Evolutionary conservation across 2,797 vertebrate species (phyloP), one percentile per base, ranked within the genome.

Genomic region (Taeniopygia guttata): DNA sequence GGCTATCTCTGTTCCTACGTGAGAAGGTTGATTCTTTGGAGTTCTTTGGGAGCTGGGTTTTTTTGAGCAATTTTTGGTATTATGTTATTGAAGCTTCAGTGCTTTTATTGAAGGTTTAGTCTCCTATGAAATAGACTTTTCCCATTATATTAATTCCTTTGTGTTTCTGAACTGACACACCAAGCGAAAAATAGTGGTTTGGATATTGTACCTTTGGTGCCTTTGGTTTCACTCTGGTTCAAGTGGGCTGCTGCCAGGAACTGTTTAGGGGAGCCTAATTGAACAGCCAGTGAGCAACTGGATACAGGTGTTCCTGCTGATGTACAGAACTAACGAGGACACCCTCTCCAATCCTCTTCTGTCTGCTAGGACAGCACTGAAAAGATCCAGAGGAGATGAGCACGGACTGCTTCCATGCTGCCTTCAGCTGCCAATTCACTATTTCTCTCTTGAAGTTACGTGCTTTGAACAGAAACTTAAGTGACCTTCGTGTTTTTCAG

Each of bases 391-490:
- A n/a, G 0, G 7, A 89, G 55, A 66, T 30, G 32, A 69, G 5
- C 16, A 10, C 23, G 30, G 32, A 1, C 75, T 54, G n/a, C 67
- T 76, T 49, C 21, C 17, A 7, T 27, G 20, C 49, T 73, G 46
- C 20, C 77, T 89, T 81, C 46, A 23, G 21, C 62, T 79, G 52
- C 34, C 26, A 27, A 5, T 40, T 84, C 64, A n/a, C 0, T 0
- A 11, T 59, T 70, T 80, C 34, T 40, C 16, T 83, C 32, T 86
- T 52, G n/a, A 77, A 62, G 62, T 68, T 59, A 20, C 69, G 81
- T 87, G 22, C 49, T 84, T 93, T 59, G 70, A 89, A 60, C 25
- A 75, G 63, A 87, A 89, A 46, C 70, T 87, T 49, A 59, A 84
- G 49, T 67, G 78, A 56, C 43, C 25, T 77, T 93, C 16, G 7